Evolutionary conservation across 2,113 vertebrate genomes (phyloP).

Genomic region (Perca schrenkii): DNA sequence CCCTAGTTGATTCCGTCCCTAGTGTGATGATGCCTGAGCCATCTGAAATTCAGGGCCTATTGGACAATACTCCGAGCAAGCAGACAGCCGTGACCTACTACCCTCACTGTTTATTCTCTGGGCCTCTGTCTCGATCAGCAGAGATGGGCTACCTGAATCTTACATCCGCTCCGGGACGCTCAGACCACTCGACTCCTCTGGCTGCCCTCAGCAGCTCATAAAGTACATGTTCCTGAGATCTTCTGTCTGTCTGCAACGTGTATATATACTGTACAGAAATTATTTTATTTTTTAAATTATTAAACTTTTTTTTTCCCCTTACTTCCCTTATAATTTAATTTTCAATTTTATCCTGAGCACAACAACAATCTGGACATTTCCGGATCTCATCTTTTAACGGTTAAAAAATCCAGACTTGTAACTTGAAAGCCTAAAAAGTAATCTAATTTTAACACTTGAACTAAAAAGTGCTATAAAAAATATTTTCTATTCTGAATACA

Average conservation of each 20-base stretch:
- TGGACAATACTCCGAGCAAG: slow-evolving; percentile 22
- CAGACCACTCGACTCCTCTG: not conserved
- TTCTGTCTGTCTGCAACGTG: not conserved
- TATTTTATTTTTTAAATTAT: slow-evolving; percentile 19
- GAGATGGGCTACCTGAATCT: slow-evolving; percentile 74
- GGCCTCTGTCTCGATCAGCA: slow-evolving; percentile 16
- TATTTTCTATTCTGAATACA: too few species aligned
- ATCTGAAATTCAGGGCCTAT: slow-evolving; percentile 8
- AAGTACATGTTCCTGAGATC: slow-evolving; percentile 16
- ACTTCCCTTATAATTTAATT: not conserved
- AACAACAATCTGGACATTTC: not conserved
- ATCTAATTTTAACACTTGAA: too few species aligned
- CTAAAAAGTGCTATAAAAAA: too few species aligned
- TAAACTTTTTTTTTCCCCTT: not conserved
- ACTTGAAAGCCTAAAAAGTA: too few species aligned
- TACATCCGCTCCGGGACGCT: slow-evolving; percentile 25
- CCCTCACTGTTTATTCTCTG: not conserved
- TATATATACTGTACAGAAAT: slow-evolving; percentile 1
- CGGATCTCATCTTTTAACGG: not conserved
- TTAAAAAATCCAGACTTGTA: too few species aligned
- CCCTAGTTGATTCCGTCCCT: slow-evolving; percentile 5
- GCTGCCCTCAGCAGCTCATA: slow-evolving; percentile 20
- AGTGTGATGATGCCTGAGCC: slow-evolving; percentile 31
- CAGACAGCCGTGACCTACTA: slow-evolving; percentile 11
- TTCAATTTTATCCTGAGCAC: not conserved